Evolutionary conservation across 2,888 invertebrate genomes (phyloP).

Genomic region (Busseola fusca): DNA sequence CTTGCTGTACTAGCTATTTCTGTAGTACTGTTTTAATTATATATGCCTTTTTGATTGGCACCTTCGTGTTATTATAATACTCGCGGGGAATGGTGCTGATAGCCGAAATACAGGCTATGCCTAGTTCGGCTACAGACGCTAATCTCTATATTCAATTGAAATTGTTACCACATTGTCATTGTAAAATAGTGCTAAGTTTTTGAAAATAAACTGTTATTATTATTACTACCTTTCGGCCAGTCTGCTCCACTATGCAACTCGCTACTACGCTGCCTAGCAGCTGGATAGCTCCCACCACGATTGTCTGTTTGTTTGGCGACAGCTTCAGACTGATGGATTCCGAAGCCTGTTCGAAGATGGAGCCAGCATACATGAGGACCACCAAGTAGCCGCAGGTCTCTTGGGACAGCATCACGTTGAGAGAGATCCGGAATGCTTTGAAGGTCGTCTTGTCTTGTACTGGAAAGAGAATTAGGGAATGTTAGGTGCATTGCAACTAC

Average conservation of each 20-base stretch:
- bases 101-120: too few species aligned
- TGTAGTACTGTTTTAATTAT: too few species aligned
- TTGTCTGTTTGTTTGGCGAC: conserved; percentile 86
- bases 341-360: conserved; percentile 84
- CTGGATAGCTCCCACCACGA: conserved; percentile 83
- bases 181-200: too few species aligned
- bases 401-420: conserved; percentile 86
- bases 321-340: conserved; percentile 82
- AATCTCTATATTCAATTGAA: too few species aligned
- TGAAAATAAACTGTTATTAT: too few species aligned
- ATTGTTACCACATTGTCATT: too few species aligned
- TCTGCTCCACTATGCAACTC: conserved; percentile 85
- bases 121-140: too few species aligned
- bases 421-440: conserved; percentile 83
- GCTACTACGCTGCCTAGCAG: conserved; percentile 83
- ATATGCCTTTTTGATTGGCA: too few species aligned
- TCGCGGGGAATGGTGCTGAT: too few species aligned
- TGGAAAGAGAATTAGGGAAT: conserved; percentile 64
- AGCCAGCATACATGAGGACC: conserved; percentile 86
- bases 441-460: conserved; percentile 85
- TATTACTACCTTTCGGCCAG: conserved; percentile 87
- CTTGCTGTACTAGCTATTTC: too few species aligned
- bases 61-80: too few species aligned
- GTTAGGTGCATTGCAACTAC: background rate
- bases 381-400: conserved; percentile 86